phyloP scores from a whole-genome alignment of 92 coral and sea anemone species.

The Umimayanthus kanabou region DNA sequence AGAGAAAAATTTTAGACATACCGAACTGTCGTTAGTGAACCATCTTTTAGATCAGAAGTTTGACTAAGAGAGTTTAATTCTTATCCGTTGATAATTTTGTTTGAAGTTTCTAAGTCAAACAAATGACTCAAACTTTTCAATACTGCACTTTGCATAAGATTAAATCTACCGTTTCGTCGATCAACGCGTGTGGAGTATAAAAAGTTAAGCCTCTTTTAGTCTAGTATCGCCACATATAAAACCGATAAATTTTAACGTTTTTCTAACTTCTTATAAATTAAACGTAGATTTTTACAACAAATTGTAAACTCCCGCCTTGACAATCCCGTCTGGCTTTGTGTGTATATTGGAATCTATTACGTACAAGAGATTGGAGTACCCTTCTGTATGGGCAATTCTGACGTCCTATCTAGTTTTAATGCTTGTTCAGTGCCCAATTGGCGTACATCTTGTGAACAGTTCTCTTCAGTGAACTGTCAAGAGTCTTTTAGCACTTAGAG shows the following conservation, averaged over 20 bases:
- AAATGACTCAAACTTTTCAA: background rate
- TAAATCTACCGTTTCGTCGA: background rate
- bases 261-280: background rate
- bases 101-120: constrained; percentile 15
- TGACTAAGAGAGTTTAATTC: background rate
- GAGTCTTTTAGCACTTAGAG: background rate
- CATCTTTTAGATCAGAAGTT: background rate
- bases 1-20: background rate
- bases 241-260: background rate
- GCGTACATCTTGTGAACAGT: background rate
- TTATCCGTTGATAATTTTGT: background rate
- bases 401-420: background rate
- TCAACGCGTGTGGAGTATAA: background rate
- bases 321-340: background rate
- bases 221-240: background rate
- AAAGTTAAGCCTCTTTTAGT: background rate
- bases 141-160: background rate
- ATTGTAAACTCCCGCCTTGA: constrained; percentile 5
- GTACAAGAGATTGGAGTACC: background rate
- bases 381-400: background rate
- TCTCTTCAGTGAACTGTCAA: constrained; percentile 20
- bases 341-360: background rate
- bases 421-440: background rate
- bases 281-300: background rate
- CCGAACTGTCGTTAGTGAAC: background rate